Evolutionary conservation across 1,140 invertebrate species (phyloP).

Genomic region (Microplitis mediator): DNA sequence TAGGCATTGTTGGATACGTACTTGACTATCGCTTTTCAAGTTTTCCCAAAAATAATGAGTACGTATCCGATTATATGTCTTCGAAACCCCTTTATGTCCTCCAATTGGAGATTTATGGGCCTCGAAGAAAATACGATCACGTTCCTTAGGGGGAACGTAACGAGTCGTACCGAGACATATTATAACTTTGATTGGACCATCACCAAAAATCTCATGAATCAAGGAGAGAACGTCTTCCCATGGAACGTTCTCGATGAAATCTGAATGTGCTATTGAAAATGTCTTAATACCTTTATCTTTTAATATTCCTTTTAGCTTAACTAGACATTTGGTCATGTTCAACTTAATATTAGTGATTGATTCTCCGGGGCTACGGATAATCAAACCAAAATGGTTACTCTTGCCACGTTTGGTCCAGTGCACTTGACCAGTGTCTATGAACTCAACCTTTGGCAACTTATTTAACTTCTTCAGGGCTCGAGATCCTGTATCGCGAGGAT

Average conservation of each 20-base stretch:
- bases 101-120: background rate
- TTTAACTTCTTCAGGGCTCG: too few species aligned
- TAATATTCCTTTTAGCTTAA: background rate
- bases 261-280: background rate
- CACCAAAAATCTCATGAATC: background rate
- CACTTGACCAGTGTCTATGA: background rate
- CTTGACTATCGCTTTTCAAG: too few species aligned
- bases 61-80: background rate
- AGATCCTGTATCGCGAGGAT: too few species aligned
- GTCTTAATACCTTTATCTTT: background rate
- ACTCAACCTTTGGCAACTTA: too few species aligned
- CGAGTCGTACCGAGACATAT: background rate
- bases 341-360: too few species aligned
- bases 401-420: background rate
- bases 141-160: background rate
- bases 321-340: background rate
- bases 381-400: too few species aligned
- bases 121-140: background rate
- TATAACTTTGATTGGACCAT: background rate
- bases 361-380: too few species aligned
- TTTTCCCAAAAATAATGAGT: too few species aligned
- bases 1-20: background rate
- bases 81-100: background rate
- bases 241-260: background rate
- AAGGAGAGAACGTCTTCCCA: background rate